phyloP scores from a whole-genome alignment of 2,113 vertebrate genomes.

The Anser brachyrhynchus region DNA sequence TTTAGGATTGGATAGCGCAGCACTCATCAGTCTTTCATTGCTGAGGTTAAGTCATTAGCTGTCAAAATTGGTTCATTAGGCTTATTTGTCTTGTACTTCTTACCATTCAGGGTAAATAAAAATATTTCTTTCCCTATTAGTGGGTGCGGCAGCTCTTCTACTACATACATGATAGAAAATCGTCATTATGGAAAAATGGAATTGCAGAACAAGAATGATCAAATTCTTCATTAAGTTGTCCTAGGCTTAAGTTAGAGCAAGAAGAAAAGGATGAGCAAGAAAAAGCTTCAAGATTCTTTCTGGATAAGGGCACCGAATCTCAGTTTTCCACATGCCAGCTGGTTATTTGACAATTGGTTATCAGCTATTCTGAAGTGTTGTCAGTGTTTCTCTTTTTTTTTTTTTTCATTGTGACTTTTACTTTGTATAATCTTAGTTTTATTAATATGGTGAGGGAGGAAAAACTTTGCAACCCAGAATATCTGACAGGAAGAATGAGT shows the following conservation, averaged over 20 bases:
- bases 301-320: background rate
- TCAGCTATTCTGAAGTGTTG: background rate
- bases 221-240: background rate
- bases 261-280: background rate
- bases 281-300: background rate
- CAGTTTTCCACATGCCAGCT: fast-evolving
- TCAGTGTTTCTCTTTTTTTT: background rate
- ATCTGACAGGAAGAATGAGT: background rate
- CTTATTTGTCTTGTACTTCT: background rate
- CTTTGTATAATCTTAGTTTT: background rate
- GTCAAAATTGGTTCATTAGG: background rate
- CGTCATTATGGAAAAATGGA: background rate
- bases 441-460: background rate
- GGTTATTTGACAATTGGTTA: background rate
- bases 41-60: background rate
- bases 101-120: background rate
- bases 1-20: background rate
- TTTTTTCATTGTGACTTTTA: background rate
- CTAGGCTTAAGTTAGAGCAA: background rate
- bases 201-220: background rate
- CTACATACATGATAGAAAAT: background rate
- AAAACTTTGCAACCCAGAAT: background rate
- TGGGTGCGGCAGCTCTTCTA: background rate
- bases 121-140: background rate
- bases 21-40: background rate